These are phyloP conservation scores for Arge pagana DNA, from an alignment of 2,888 invertebrate species.

Conservation along the genomic window DNA sequence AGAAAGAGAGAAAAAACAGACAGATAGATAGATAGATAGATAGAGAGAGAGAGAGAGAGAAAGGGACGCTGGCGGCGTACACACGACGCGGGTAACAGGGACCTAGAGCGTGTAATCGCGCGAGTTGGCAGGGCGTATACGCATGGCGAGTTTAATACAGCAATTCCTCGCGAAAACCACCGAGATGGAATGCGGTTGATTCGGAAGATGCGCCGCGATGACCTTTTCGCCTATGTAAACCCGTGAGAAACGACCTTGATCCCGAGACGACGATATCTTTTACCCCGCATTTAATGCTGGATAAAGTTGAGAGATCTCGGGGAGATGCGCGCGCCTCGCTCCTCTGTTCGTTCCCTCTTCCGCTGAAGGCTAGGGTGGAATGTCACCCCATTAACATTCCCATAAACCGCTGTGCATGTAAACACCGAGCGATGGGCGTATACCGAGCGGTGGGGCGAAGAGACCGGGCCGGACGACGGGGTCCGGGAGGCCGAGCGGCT, in stretches of 20 bases:
- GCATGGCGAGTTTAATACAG: too few relatives aligned
- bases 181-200: conserved; percentile 6
- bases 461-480: conserved; percentile 25
- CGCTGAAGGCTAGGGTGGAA: conserved; percentile 47
- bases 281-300: conserved; percentile 4
- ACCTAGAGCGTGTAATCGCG: too few relatives aligned
- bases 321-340: background rate
- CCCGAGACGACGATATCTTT: background rate
- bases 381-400: conserved; percentile 55
- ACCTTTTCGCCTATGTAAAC: conserved; percentile 11
- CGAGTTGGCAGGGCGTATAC: too few relatives aligned
- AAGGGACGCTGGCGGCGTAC: conserved; percentile 22
- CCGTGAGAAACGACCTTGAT: conserved; percentile 18
- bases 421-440: conserved; percentile 47
- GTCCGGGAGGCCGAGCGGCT: conserved; percentile 24
- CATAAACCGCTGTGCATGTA: conserved; percentile 51
- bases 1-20: conserved; percentile 13
- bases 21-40: too few relatives aligned
- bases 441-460: conserved; percentile 25
- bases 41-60: too few relatives aligned
- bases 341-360: conserved; percentile 25
- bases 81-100: conserved; percentile 13
- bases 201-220: conserved; percentile 1
- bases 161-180: too few relatives aligned
- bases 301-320: conserved; percentile 22